A percentile compares a stretch with the other conserved stretches of the same genome.
Conservation (phyloP, 2,797 vertebrate genomes). For the Leucoraja ocellata region DNA sequence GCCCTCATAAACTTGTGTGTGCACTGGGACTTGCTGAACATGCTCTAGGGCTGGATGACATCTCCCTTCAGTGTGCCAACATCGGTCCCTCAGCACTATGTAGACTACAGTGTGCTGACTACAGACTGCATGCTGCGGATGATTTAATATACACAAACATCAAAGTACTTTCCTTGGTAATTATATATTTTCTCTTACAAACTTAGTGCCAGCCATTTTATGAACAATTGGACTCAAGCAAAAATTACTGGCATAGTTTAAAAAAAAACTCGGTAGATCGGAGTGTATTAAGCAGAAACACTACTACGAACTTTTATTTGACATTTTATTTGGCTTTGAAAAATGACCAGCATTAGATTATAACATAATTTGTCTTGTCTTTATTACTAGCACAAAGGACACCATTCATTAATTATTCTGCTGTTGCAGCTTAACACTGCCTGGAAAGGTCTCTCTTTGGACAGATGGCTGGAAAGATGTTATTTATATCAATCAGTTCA, state of each 20-base stretch:
- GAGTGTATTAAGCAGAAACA: slow-evolving; percentile 96
- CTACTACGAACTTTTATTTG: slow-evolving; percentile 98
- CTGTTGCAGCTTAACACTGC: slow-evolving; percentile 97
- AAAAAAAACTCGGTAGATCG: slow-evolving; percentile 80
- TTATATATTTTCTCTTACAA: slow-evolving; percentile 5
- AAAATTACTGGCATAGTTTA: slow-evolving; percentile 23
- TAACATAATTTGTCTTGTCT: slow-evolving; percentile 99
- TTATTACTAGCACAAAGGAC: slow-evolving; percentile 99
- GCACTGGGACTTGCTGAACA: slow-evolving; percentile 36
- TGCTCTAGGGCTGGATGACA: slow-evolving; percentile 36
- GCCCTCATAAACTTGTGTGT: slow-evolving; percentile 28
- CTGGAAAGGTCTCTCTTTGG: slow-evolving; percentile 99
- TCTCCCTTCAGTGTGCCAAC: slow-evolving; percentile 37
- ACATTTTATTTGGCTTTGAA: slow-evolving; percentile 99
- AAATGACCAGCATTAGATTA: slow-evolving; percentile 99
- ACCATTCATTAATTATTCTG: slow-evolving; percentile 99
- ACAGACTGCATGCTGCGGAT: not conserved
- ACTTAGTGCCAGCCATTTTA: slow-evolving; percentile 27
- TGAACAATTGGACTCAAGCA: slow-evolving; percentile 1
- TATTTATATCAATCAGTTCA: slow-evolving; percentile 99
- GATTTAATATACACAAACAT: slow-evolving; percentile 30
- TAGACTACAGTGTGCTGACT: slow-evolving; percentile 24
- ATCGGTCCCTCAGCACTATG: slow-evolving; percentile 22
- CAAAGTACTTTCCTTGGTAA: slow-evolving; percentile 27
- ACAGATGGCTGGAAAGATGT: slow-evolving; percentile 99